Conservation (phyloP, 2,113 vertebrate species). For the Channa maculata region DNA sequence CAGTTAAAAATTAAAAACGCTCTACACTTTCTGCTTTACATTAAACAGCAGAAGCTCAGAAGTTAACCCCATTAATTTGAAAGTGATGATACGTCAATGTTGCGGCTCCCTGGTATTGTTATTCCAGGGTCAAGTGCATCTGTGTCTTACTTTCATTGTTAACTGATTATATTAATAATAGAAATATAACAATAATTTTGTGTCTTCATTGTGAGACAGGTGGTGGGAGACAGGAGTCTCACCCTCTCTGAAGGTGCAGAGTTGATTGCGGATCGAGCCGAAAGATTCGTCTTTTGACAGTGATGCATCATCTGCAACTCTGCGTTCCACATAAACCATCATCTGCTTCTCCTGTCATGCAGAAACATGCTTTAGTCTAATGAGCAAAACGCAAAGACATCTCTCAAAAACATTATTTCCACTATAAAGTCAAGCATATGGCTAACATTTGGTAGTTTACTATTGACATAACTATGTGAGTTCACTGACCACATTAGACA, state of each 20-base stretch:
- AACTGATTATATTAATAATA: no score
- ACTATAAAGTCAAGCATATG: neutral
- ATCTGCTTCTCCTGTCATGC: conserved; percentile 83
- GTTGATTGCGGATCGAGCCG: conserved; percentile 82
- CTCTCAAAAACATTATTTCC: neutral
- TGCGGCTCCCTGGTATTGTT: no score
- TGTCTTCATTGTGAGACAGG: no score
- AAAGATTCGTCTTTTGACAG: conserved; percentile 82
- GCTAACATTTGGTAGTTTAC: conserved; percentile 3
- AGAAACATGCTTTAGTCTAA: conserved; percentile 18
- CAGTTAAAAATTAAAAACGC: no score
- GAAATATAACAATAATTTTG: no score
- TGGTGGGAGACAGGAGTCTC: conserved; percentile 3
- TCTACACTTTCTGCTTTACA: no score
- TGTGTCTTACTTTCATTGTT: no score
- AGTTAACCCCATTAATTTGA: no score
- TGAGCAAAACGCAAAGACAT: conserved; percentile 1
- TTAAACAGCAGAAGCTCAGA: no score
- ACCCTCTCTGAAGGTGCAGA: conserved; percentile 88
- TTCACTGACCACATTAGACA: conserved; percentile 1
- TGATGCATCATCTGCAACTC: conserved; percentile 82
- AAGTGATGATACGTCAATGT: no score
- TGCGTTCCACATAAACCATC: conserved; percentile 88
- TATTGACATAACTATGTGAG: neutral
- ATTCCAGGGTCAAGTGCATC: no score